A percentile compares a stretch with the other conserved stretches of the same genome.
Evolutionary conservation across 2,113 vertebrate species (phyloP).

Genomic region (Boulengeromyrus knoepffleri): DNA sequence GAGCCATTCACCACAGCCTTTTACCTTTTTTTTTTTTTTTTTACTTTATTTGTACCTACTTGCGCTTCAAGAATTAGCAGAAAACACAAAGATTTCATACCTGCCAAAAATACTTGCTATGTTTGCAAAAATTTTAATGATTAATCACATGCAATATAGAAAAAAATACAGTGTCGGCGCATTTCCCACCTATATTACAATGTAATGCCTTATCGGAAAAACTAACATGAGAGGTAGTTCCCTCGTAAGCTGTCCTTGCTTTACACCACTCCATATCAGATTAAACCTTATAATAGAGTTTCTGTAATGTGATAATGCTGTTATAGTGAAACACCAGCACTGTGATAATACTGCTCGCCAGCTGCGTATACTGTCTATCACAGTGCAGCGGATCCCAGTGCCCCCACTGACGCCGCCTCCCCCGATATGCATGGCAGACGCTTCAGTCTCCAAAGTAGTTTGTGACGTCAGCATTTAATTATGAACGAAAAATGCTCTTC

Average conservation of each 20-base stretch:
- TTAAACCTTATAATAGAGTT: neutral
- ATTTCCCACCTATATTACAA: neutral
- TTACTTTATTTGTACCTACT: neutral
- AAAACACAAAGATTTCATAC: neutral
- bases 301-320: constrained; percentile 3
- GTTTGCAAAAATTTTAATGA: neutral
- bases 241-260: neutral
- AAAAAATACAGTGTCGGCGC: neutral
- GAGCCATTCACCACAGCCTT: neutral
- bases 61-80: neutral
- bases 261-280: neutral
- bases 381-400: neutral
- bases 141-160: neutral
- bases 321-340: neutral
- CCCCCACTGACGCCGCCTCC: neutral
- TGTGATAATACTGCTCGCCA: neutral
- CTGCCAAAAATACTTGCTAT: neutral
- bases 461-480: neutral
- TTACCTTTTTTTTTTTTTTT: neutral
- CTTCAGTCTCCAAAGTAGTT: neutral
- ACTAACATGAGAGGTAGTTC: neutral
- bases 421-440: neutral
- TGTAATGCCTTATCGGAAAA: neutral
- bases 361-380: neutral
- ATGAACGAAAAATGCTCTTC: neutral